Evolutionary conservation across 2,888 invertebrate genomes (phyloP), one percentile per base, ranked within the genome.

Genomic region (Xanthia icteritia): DNA sequence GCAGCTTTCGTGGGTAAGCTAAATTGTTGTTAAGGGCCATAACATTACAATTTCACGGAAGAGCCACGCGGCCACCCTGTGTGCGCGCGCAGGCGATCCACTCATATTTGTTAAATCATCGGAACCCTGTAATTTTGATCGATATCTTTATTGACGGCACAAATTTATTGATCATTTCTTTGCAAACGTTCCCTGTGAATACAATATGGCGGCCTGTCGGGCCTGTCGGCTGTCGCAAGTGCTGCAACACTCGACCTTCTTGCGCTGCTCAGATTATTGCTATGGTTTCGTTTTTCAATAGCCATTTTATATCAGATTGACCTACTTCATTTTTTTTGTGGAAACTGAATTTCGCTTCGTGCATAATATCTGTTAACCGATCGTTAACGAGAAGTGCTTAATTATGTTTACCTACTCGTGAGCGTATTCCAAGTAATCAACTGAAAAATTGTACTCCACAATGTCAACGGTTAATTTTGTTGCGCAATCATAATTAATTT

Each of bases 101-200:
- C 91, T 94, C 95, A 93, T 96, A 96, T 96, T 96, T 96, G 96
- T 96, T 96, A 96, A 96, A 96, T 95, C 96, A 96, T 95, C 95
- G 91, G 93, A 94, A 94, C 95, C 96, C 96, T 96, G 93, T 96
- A 96, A 96, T 96, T 96, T 96, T 96, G 96, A 96, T 96, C 96
- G 95, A 96, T 96, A 96, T 96, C 96, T 96, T 96, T 96, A 96
- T 95, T 95, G 95, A 94, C 93, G 92, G 94, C 92, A 92, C 93
- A 94, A 95, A 96, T 96, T 96, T 96, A 96, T 96, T 95, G 96
- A 95, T 93, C 93, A 95, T 96, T 96, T 95, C 94, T 95, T 95
- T 94, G 92, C 95, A 95, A 95, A 95, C 94, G 93, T 92, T 94
- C 92, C 92, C 91, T 89, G 94, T 92, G 93, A 93, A 93, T 93